Evolutionary conservation across 2,888 invertebrate genomes (phyloP).

Genomic region (Andrena trimmerana): DNA sequence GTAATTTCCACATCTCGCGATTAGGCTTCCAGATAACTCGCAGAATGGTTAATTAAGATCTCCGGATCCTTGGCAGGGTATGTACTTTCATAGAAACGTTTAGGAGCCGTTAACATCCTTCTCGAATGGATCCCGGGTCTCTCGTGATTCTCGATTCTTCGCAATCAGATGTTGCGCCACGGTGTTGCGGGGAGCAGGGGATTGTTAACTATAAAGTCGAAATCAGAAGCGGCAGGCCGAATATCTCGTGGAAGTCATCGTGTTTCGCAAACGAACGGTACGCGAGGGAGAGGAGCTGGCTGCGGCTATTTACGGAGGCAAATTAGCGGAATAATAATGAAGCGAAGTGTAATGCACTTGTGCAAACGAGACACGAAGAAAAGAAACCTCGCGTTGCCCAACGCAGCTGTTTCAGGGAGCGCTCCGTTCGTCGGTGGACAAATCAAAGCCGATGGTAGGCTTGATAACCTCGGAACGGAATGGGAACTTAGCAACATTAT

Average conservation of each 20-base stretch:
- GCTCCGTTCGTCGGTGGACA: not conserved
- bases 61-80: no score
- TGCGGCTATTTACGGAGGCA: slow-evolving; percentile 39
- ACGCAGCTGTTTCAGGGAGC: not conserved
- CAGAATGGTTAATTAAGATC: slow-evolving; percentile 1
- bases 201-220: slow-evolving; percentile 51
- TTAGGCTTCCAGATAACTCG: not conserved
- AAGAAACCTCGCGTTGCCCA: slow-evolving; percentile 24
- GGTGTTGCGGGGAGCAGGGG: not conserved
- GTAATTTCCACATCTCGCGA: not conserved
- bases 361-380: slow-evolving; percentile 33
- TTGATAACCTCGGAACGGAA: not conserved
- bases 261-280: slow-evolving; percentile 40
- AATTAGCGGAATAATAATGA: slow-evolving; percentile 59
- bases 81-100: not conserved
- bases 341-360: slow-evolving; percentile 30
- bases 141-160: not conserved
- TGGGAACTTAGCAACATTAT: not conserved
- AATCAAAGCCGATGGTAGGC: not conserved
- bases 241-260: slow-evolving; percentile 55
- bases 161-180: slow-evolving; percentile 43
- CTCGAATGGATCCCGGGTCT: not conserved
- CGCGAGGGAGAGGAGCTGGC: not conserved
- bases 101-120: not conserved
- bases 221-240: slow-evolving; percentile 33